phyloP scores from a whole-genome alignment of 2,888 invertebrate species.

The Coenonympha arcania region DNA sequence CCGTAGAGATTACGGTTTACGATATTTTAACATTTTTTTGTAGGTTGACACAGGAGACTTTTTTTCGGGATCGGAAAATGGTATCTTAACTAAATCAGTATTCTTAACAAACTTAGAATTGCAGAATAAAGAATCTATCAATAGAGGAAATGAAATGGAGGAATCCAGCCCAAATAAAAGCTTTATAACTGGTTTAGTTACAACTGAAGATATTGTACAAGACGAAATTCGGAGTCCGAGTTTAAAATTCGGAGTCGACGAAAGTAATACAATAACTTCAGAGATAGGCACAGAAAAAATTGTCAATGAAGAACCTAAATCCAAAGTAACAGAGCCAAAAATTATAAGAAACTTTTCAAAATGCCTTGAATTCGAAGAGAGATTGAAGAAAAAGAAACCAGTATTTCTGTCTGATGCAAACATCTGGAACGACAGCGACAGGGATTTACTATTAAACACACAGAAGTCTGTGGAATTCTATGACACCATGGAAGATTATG shows the following conservation, averaged over 20 bases:
- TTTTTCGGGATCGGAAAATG: too few relatives aligned
- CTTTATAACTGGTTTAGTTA: neutral
- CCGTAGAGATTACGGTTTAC: too few relatives aligned
- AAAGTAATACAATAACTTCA: neutral
- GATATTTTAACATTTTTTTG: conserved; percentile 8
- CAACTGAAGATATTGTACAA: neutral
- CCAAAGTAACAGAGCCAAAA: conserved; percentile 31
- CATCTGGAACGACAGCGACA: too few relatives aligned
- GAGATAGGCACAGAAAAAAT: neutral
- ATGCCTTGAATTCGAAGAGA: conserved; percentile 37
- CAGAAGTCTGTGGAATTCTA: too few relatives aligned
- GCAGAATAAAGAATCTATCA: conserved; percentile 19
- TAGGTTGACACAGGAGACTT: conserved; percentile 8
- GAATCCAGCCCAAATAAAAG: neutral
- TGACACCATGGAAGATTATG: too few relatives aligned
- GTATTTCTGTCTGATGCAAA: neutral
- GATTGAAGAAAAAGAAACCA: conserved; percentile 30
- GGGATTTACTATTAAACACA: too few relatives aligned
- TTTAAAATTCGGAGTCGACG: neutral
- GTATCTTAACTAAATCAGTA: conserved; percentile 9
- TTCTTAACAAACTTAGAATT: conserved; percentile 25
- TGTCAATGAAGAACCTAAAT: neutral
- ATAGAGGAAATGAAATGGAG: neutral
- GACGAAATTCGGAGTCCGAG: neutral
- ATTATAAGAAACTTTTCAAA: conserved; percentile 41